These are phyloP conservation scores for Pogona vitticeps DNA, from an alignment of 2,113 vertebrate genomes.

Conservation along the genomic window DNA sequence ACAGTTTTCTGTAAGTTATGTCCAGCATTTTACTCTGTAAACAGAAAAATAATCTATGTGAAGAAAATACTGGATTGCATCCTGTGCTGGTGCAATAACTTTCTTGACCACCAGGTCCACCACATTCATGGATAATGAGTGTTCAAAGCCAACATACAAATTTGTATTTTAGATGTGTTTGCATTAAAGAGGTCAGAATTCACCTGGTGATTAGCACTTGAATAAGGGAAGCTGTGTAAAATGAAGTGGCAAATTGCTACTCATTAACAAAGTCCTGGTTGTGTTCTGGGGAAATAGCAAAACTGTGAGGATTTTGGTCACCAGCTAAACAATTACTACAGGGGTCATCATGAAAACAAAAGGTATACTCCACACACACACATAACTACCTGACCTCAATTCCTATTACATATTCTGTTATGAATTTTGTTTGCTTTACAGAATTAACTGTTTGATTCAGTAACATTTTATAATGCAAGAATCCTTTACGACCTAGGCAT, in stretches of 20 bases:
- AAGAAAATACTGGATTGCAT: background rate
- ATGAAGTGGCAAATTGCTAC: too few relatives aligned
- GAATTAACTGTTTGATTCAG: slow-evolving; percentile 34
- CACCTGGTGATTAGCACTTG: background rate
- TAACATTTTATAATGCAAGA: slow-evolving; percentile 48
- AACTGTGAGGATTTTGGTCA: background rate
- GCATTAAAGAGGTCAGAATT: background rate
- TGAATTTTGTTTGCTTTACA: slow-evolving; percentile 43
- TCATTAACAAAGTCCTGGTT: too few relatives aligned
- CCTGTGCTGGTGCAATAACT: background rate
- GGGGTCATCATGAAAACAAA: slow-evolving; percentile 1
- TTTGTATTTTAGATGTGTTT: background rate
- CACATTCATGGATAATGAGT: background rate
- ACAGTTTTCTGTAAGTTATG: background rate
- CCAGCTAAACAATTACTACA: background rate
- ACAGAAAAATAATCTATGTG: background rate
- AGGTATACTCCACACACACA: background rate
- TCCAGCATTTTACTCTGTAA: background rate
- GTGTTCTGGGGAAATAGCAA: too few relatives aligned
- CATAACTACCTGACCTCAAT: background rate
- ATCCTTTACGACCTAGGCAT: slow-evolving; percentile 47
- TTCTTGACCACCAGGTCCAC: background rate
- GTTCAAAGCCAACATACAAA: background rate
- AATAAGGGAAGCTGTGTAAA: background rate
- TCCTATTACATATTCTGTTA: slow-evolving; percentile 10